Conservation (phyloP, 1,140 invertebrate species). For the Drosophila funebris region DNA sequence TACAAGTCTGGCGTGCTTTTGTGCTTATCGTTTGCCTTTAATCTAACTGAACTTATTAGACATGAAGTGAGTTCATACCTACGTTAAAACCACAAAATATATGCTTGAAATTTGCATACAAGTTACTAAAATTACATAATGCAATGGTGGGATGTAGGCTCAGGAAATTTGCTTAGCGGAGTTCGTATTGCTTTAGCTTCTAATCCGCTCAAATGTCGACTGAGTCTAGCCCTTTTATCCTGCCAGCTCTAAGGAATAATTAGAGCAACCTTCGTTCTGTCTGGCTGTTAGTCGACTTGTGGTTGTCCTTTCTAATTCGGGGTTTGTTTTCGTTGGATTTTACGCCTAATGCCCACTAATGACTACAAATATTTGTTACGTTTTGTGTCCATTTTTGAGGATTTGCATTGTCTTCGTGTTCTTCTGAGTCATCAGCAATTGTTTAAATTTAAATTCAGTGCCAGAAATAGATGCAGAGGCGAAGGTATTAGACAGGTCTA, state of each 20-base stretch:
- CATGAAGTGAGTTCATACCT: slow-evolving; percentile 24
- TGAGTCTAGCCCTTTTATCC: slow-evolving; percentile 60
- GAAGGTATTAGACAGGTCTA: slow-evolving; percentile 22
- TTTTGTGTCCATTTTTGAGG: slow-evolving; percentile 47
- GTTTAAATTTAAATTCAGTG: slow-evolving; percentile 60
- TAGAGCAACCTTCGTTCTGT: slow-evolving; percentile 67
- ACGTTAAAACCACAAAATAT: slow-evolving; percentile 51
- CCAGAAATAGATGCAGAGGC: slow-evolving; percentile 49
- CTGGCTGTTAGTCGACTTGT: background rate
- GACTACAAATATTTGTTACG: slow-evolving; percentile 71
- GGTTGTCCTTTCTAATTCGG: background rate
- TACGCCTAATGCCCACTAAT: slow-evolving; percentile 65
- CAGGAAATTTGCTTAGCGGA: slow-evolving; percentile 13
- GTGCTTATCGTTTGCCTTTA: background rate
- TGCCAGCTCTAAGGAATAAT: slow-evolving; percentile 51
- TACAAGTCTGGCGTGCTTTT: slow-evolving; percentile 7
- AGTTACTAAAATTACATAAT: slow-evolving; percentile 57
- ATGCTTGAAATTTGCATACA: slow-evolving; percentile 66
- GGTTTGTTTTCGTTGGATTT: slow-evolving; percentile 47
- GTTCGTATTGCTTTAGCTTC: slow-evolving; percentile 32
- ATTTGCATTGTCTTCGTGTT: slow-evolving; percentile 46
- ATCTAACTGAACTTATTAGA: slow-evolving; percentile 18
- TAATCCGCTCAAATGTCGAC: slow-evolving; percentile 68
- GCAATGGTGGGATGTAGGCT: slow-evolving; percentile 1
- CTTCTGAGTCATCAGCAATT: slow-evolving; percentile 53